phyloP scores from a whole-genome alignment of 2,888 invertebrate genomes.

The Fragum sueziense region DNA sequence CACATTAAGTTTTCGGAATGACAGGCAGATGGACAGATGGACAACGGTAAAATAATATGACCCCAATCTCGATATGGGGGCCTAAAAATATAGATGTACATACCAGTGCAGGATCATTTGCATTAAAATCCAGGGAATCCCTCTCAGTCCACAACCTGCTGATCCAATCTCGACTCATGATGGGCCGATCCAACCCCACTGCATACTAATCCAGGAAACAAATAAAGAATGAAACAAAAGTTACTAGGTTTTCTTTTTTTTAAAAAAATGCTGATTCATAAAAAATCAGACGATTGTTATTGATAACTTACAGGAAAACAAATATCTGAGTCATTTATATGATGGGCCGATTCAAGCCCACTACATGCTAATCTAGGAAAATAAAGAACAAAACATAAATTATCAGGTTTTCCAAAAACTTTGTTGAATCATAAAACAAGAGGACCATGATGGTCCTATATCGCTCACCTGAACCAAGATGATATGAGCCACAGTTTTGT shows the following conservation, averaged over 20 bases:
- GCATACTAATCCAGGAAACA: conserved; percentile 87
- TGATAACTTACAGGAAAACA: not conserved
- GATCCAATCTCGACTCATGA: conserved; percentile 95
- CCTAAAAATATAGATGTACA: conserved; percentile 62
- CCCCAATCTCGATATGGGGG: not conserved
- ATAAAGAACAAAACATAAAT: no score
- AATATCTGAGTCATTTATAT: not conserved
- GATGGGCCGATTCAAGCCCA: no score
- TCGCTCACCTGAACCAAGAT: no score
- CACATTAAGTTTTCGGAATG: no score
- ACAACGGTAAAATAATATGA: no score
- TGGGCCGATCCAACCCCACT: conserved; percentile 93
- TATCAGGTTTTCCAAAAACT: no score
- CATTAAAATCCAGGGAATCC: conserved; percentile 86
- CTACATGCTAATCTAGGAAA: no score
- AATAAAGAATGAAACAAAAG: not conserved
- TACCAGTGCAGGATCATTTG: conserved; percentile 87
- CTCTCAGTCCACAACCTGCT: conserved; percentile 91
- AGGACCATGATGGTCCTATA: no score
- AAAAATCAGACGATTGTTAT: not conserved
- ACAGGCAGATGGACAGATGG: no score
- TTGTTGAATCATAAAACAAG: no score
- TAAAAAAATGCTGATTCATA: not conserved
- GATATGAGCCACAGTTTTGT: no score
- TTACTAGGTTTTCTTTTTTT: not conserved